Base-by-base conservation (phyloP, 2,888 invertebrate genomes). In the Drosophila aldrichi region DNA sequence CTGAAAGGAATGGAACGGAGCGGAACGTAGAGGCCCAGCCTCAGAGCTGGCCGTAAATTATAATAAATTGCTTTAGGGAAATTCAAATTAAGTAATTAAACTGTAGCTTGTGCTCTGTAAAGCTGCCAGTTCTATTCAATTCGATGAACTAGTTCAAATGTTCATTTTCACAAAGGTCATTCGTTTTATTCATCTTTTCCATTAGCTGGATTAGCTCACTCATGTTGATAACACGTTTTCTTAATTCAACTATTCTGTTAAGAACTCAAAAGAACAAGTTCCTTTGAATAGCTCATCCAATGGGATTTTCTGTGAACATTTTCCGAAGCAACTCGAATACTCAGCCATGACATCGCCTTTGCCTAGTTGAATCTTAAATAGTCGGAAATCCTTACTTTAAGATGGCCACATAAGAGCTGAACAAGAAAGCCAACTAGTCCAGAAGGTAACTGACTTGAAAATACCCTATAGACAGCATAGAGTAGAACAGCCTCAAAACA, bases 71-170 rank as follows among this genome's bases (percentile, higher is more conserved):
- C 68, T 62, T 88, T 89, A 88, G 89, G 66, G 54, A 79, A 89
- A 91, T 90, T 88, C 88, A 91, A 91, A 91, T 91, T 91, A 91
- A 91, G 91, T 91, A 92, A 91, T 91, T 92, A 91, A 73, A 74
- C 54, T 16, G 25, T 56, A 38, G 18, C 22, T 34, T 40, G 22
- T n/a, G 18, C 34, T 40, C 25, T 7, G 20, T 34, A 20, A 20
- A 36, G n/a, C 22, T 16, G 25, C 3, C 20, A 8, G 1, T 14
- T 14, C 14, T 20, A 20, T 18, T 51, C 48, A 65, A 67, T 46
- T 76, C 69, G 52, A 79, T 69, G 61, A 29, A 38, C n/a, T 32
- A 48, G 46, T 10, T 46, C 22, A 46, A 25, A 8, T 25, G 14
- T 25, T 22, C 44, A 44, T 12, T 12, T 18, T 41, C 25, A 18